These are phyloP conservation scores for Heliornis fulica DNA, from an alignment of 2,113 vertebrate species.

Conservation along the genomic window DNA sequence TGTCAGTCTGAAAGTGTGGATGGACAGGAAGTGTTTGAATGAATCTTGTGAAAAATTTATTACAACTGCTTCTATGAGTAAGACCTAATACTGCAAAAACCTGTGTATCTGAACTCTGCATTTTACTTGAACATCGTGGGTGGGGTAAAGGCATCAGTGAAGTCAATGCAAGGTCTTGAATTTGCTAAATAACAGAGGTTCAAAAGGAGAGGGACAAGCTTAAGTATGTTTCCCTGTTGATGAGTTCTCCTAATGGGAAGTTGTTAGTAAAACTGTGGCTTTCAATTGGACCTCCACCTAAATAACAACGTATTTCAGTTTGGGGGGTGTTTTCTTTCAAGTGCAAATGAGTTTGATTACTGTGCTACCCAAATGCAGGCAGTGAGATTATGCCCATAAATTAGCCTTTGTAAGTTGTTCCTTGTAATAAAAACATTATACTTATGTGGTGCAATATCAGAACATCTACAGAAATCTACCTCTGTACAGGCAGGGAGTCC, in stretches of 20 bases:
- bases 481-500: slow-evolving; percentile 14
- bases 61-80: neutral
- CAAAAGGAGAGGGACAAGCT: neutral
- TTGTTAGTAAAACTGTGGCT: neutral
- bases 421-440: neutral
- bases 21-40: neutral
- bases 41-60: neutral
- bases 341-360: neutral
- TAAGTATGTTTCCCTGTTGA: neutral
- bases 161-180: neutral
- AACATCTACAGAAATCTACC: slow-evolving; percentile 49
- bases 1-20: neutral
- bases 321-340: neutral
- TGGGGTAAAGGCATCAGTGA: neutral
- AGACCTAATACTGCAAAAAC: neutral
- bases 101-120: neutral
- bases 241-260: neutral
- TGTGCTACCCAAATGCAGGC: neutral
- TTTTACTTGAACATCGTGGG: neutral
- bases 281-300: neutral
- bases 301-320: neutral
- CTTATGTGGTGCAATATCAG: neutral
- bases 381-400: neutral
- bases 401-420: neutral
- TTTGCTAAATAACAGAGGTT: neutral